A percentile compares a stretch with the other conserved stretches of the same genome.
phyloP scores from a whole-genome alignment of 2,797 vertebrate genomes.

The Mareca penelope region DNA sequence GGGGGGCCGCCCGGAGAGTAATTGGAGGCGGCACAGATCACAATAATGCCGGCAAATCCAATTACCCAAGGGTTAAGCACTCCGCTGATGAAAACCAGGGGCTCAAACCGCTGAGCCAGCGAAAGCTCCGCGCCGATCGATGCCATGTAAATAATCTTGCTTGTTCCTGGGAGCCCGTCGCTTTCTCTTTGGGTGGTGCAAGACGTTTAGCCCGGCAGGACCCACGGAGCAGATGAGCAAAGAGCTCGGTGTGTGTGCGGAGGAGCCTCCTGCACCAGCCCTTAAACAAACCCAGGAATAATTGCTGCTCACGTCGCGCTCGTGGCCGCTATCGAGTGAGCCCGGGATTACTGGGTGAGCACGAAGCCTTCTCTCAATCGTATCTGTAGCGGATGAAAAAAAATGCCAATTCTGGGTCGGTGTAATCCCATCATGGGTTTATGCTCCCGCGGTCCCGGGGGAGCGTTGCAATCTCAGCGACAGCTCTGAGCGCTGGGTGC shows the following conservation, averaged over 20 bases:
- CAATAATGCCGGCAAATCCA: conserved; percentile 14
- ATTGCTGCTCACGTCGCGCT: fast-evolving
- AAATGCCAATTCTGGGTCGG: fast-evolving
- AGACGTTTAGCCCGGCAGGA: background rate
- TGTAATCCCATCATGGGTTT: background rate
- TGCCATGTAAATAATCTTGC: background rate
- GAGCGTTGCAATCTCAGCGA: background rate
- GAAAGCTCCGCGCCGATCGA: background rate
- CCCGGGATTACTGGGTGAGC: background rate
- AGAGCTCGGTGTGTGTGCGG: fast-evolving
- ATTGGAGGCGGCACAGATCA: conserved; percentile 6
- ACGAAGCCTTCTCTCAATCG: background rate
- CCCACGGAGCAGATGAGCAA: fast-evolving
- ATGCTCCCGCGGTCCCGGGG: background rate
- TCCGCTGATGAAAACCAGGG: conserved; percentile 9
- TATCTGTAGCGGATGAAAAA: background rate
- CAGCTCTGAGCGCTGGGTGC: background rate
- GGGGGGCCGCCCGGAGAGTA: background rate
- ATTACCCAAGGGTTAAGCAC: conserved; percentile 51
- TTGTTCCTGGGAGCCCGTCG: background rate
- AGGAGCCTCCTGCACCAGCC: fast-evolving
- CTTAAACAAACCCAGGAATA: background rate
- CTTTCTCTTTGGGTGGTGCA: background rate
- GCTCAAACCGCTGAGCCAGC: conserved; percentile 47
- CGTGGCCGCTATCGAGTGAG: background rate